phyloP scores from a whole-genome alignment of 92 coral and sea anemone species.

The Umimayanthus kanabou region DNA sequence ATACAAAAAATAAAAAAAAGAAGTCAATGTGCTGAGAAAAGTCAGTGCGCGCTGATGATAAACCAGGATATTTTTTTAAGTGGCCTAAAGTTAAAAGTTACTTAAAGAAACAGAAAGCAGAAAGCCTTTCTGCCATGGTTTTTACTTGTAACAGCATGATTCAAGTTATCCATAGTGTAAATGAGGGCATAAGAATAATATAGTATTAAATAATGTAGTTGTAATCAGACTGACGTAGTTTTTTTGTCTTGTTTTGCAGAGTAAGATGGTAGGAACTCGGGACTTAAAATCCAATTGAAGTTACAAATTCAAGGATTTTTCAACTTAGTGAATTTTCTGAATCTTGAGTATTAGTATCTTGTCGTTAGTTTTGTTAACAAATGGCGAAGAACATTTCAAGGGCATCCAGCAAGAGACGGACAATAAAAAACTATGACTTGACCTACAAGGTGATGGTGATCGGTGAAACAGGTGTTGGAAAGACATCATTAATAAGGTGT shows the following conservation, averaged over 20 bases:
- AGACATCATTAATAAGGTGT: constrained; percentile 76
- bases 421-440: constrained; percentile 69
- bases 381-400: constrained; percentile 16
- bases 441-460: constrained; percentile 83
- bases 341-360: not conserved
- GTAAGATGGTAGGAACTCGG: not conserved
- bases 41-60: too few species aligned
- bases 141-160: too few species aligned
- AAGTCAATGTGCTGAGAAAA: too few species aligned
- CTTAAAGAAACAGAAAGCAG: too few species aligned
- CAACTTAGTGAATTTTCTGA: not conserved
- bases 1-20: too few species aligned
- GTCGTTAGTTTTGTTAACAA: not conserved
- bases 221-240: too few species aligned
- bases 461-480: constrained; percentile 93
- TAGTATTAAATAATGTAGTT: too few species aligned
- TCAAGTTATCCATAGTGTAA: too few species aligned
- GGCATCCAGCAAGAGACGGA: constrained; percentile 30
- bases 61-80: too few species aligned
- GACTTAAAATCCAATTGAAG: not conserved
- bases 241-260: not conserved
- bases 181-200: too few species aligned
- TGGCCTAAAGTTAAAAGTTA: too few species aligned
- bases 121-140: too few species aligned
- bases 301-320: not conserved